Percentiles rank a stretch among this genome's conserved stretches.
Conservation (phyloP, 2,113 vertebrate species). For the Chlorodrepanis virens region DNA sequence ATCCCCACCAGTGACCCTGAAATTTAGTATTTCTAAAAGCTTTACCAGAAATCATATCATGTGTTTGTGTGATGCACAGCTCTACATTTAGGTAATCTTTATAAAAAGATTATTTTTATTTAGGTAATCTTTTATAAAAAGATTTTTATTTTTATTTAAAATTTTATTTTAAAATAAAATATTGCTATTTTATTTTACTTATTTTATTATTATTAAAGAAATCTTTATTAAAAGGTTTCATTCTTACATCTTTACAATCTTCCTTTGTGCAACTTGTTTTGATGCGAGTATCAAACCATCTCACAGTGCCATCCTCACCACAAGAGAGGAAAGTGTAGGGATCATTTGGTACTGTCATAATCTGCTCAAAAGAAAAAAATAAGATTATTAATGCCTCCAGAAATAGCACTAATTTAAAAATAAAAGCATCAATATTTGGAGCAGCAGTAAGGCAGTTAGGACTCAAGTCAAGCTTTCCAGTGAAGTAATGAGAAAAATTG, state of each 20-base stretch:
- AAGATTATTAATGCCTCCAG: background rate
- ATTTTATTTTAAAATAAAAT: too few relatives aligned
- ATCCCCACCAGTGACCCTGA: slow-evolving; percentile 17
- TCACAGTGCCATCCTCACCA: slow-evolving; percentile 96
- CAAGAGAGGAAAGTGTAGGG: slow-evolving; percentile 97
- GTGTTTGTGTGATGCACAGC: background rate
- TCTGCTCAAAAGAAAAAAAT: slow-evolving; percentile 67
- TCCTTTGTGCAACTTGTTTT: slow-evolving; percentile 98
- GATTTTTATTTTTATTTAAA: too few relatives aligned
- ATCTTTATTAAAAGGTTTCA: slow-evolving; percentile 36
- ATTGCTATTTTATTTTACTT: background rate
- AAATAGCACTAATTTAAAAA: background rate
- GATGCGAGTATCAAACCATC: slow-evolving; percentile 96
- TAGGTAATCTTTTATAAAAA: too few relatives aligned
- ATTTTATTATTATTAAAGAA: background rate
- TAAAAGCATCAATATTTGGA: background rate
- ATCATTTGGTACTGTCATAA: slow-evolving; percentile 98
- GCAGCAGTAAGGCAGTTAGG: background rate
- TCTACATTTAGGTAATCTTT: slow-evolving; percentile 5
- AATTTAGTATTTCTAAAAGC: slow-evolving; percentile 39
- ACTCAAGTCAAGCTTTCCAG: background rate
- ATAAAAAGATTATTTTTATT: slow-evolving; percentile 18
- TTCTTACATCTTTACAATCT: slow-evolving; percentile 98
- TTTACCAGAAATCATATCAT: slow-evolving; percentile 28
- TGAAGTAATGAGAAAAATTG: background rate